Evolutionary conservation across 1,140 invertebrate genomes (phyloP).

Genomic region (Sminthurides bifidus): DNA sequence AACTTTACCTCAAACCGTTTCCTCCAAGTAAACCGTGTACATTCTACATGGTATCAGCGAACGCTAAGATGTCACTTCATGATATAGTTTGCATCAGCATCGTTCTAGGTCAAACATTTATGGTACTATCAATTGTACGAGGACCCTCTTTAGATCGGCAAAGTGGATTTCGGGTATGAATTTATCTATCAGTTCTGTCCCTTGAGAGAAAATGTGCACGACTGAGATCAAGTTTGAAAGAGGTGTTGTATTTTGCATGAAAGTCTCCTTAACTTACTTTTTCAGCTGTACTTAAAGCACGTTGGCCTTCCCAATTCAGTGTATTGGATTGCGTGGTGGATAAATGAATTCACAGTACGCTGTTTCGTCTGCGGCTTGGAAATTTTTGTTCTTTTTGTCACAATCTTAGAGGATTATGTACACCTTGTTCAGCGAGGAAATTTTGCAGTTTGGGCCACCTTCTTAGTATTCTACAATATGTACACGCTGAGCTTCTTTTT

Average conservation of each 20-base stretch:
- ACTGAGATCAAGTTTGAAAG: too few species aligned
- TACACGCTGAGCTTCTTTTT: slow-evolving; percentile 4
- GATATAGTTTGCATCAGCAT: not conserved
- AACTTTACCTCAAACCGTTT: too few species aligned
- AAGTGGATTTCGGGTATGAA: slow-evolving; percentile 13
- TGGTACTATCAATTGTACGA: slow-evolving; percentile 8
- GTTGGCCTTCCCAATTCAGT: slow-evolving; percentile 8
- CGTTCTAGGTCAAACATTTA: slow-evolving; percentile 6
- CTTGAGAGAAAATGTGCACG: not conserved
- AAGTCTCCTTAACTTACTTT: too few species aligned
- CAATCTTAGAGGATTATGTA: not conserved
- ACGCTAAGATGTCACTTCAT: too few species aligned
- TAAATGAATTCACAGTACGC: slow-evolving; percentile 10
- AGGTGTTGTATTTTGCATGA: not conserved
- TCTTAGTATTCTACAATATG: slow-evolving; percentile 6
- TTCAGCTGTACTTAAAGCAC: slow-evolving; percentile 2
- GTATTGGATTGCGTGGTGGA: slow-evolving; percentile 18
- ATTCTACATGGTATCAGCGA: too few species aligned
- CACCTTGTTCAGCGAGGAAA: slow-evolving; percentile 7
- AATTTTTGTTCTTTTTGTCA: not conserved
- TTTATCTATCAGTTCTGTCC: not conserved
- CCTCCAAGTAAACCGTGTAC: too few species aligned
- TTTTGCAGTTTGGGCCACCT: slow-evolving; percentile 2
- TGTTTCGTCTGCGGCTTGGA: not conserved
- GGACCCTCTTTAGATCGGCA: slow-evolving; percentile 12